These are phyloP conservation scores for Trachelus iudaicus DNA, from an alignment of 2,888 invertebrate genomes.

Conservation along the genomic window DNA sequence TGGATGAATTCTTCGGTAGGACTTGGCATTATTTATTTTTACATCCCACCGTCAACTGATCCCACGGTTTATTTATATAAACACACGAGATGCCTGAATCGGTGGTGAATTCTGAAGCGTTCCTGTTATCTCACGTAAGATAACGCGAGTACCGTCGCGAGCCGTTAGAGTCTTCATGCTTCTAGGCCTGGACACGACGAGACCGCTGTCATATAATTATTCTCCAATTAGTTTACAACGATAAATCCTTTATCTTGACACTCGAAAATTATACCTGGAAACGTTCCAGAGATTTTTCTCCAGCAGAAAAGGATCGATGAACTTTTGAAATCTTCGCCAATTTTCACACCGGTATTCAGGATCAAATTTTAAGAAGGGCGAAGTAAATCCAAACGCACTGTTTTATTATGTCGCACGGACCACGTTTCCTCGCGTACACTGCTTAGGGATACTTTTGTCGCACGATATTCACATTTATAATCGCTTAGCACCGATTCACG, in stretches of 20 bases:
- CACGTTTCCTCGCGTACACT: neutral
- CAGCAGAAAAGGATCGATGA: neutral
- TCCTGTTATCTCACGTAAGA: slow-evolving; percentile 55
- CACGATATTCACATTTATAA: neutral
- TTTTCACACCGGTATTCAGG: neutral
- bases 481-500: neutral
- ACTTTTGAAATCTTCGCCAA: neutral
- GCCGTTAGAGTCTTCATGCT: slow-evolving; percentile 24
- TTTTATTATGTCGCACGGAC: neutral
- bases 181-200: slow-evolving; percentile 47
- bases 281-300: neutral
- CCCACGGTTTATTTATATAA: neutral
- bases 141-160: slow-evolving; percentile 52
- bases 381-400: neutral
- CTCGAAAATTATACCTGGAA: neutral
- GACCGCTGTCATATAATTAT: neutral
- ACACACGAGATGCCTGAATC: slow-evolving; percentile 23
- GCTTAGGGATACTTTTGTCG: neutral
- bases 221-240: neutral
- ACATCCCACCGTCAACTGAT: neutral
- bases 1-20: neutral
- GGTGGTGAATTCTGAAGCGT: slow-evolving; percentile 52
- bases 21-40: neutral
- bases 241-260: neutral
- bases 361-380: neutral